A percentile compares a stretch with the other conserved stretches of the same genome.
These are phyloP conservation scores for Arctocebus calabarensis DNA, from an alignment of 2,797 vertebrate genomes.

Conservation along the genomic window DNA sequence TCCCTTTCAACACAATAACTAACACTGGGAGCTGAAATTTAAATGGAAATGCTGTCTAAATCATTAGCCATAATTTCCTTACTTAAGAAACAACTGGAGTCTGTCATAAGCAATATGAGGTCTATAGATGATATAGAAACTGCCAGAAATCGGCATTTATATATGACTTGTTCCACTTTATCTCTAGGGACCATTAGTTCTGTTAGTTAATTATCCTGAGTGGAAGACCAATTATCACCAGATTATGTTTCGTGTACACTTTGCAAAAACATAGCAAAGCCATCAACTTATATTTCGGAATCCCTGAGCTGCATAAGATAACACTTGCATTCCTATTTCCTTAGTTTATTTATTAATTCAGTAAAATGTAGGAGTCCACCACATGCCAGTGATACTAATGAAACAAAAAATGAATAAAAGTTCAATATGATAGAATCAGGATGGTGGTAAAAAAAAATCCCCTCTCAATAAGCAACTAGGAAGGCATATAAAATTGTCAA, in stretches of 20 bases:
- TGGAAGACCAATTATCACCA: slow-evolving; percentile 70
- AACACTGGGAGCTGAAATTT: slow-evolving; percentile 33
- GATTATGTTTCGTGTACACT: slow-evolving; percentile 59
- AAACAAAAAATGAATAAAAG: slow-evolving; percentile 33
- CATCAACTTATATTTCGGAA: slow-evolving; percentile 50
- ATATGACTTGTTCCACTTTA: slow-evolving; percentile 52
- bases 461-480: not conserved
- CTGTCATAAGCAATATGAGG: slow-evolving; percentile 52
- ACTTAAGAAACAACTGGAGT: slow-evolving; percentile 50
- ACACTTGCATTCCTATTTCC: not conserved
- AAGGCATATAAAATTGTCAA: not conserved
- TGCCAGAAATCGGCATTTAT: slow-evolving; percentile 48
- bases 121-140: slow-evolving; percentile 56
- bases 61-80: slow-evolving; percentile 40
- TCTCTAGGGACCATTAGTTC: slow-evolving; percentile 34
- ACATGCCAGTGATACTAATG: not conserved
- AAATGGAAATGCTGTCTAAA: slow-evolving; percentile 61
- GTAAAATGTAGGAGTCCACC: slow-evolving; percentile 14
- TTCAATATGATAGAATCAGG: not conserved
- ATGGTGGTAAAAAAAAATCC: not conserved
- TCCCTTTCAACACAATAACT: slow-evolving; percentile 14
- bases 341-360: slow-evolving; percentile 24
- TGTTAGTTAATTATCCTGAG: slow-evolving; percentile 71
- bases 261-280: slow-evolving; percentile 55
- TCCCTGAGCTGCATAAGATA: not conserved